These are phyloP conservation scores for Syrphus vitripennis DNA, from an alignment of 2,888 invertebrate genomes.

Conservation along the genomic window DNA sequence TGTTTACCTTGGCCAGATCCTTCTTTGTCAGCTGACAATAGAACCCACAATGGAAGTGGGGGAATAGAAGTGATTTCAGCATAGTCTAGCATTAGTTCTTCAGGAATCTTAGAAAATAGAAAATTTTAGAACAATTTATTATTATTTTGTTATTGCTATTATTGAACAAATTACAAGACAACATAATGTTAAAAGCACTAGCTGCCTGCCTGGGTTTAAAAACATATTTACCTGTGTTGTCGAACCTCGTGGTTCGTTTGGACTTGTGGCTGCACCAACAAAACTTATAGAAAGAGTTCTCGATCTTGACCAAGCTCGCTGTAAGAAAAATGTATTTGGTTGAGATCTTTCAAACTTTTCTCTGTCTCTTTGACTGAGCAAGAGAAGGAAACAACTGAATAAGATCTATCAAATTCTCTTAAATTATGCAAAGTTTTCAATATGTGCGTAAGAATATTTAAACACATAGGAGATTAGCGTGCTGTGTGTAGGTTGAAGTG, in stretches of 20 bases:
- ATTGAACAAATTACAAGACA: background rate
- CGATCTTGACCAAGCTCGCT: slow-evolving; percentile 93
- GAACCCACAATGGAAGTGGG: slow-evolving; percentile 97
- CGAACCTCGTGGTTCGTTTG: slow-evolving; percentile 88
- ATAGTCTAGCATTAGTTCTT: slow-evolving; percentile 94
- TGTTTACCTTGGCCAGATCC: slow-evolving; percentile 80
- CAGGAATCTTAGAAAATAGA: slow-evolving; percentile 84
- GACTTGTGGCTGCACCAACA: slow-evolving; percentile 89
- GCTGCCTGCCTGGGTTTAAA: background rate
- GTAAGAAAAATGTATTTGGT: slow-evolving; percentile 76
- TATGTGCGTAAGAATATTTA: too few species aligned
- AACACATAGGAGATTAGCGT: too few species aligned
- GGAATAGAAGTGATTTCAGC: slow-evolving; percentile 99
- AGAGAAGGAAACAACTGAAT: background rate
- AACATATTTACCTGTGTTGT: slow-evolving; percentile 84
- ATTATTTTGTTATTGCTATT: background rate
- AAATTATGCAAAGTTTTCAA: too few species aligned
- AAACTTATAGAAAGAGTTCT: slow-evolving; percentile 94
- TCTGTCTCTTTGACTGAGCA: background rate
- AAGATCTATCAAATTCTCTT: background rate
- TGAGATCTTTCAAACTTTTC: background rate
- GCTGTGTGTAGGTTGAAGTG: too few species aligned
- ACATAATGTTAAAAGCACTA: background rate
- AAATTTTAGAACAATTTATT: background rate
- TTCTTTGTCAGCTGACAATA: slow-evolving; percentile 96